Evolutionary conservation across 2,888 invertebrate genomes (phyloP), one percentile per base, ranked within the genome.

Genomic region (Chironomus tentans): DNA sequence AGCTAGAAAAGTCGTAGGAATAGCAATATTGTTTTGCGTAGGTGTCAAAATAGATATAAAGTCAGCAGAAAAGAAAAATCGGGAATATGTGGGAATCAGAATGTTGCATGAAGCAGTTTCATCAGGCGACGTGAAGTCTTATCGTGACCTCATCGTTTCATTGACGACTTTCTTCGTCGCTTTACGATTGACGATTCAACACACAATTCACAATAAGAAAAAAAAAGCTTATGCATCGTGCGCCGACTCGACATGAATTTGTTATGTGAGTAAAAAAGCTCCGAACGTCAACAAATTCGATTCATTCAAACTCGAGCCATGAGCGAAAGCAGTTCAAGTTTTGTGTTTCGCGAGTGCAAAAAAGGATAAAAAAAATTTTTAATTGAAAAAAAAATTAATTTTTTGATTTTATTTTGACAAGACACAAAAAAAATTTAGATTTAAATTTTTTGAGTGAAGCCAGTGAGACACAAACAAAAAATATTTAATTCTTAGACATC

Each of bases 111-210:
- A 38, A 38, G 38, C 38, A 38, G 38, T 38, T 38, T 10, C 38
- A 38, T 38, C 38, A 65, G 65, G 65, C 65, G 65, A 65, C 65
- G 7, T 65, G 12, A 24, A 24, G 65, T 65, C 65, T 65, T 65
- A 65, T 24, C 65, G 65, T 65, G 65, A 65, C 65, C 65, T 65
- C 65, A 65, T 65, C 65, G 65, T 65, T 56, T 65, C 65, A 65
- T 65, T 65, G 65, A 65, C 65, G 65, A 65, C 21, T 65, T 65
- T 56, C 56, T 65, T 65, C 65, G 62, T 18, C 18, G 65, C 21
- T 2, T 22, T 21, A 38, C 38, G 38, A 38, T 38, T 38, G 38
- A 38, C 38, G 38, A 38, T 38, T 38, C 38, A 38, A 10, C 38
- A 38, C 38, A 38, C 38, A 38, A 38, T 38, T 10, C 38, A 38